phyloP scores from a whole-genome alignment of 2,888 invertebrate species.

The Calliopum simillimum region DNA sequence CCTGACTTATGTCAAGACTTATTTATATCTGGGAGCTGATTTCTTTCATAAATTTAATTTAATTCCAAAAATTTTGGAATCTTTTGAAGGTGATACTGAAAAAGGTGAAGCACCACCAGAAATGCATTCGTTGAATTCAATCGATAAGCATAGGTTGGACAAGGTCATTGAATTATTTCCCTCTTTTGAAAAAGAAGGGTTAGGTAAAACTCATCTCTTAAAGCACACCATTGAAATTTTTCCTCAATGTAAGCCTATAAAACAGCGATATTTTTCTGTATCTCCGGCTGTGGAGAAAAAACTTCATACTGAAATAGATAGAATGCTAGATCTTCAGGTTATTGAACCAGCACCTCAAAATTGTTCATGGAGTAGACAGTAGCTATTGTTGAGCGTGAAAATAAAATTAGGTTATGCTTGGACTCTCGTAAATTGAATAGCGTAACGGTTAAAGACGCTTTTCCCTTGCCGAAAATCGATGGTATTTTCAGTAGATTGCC shows the following conservation, averaged over 20 bases:
- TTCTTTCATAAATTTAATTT: no score
- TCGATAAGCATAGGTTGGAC: conserved; percentile 4
- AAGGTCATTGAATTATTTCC: conserved; percentile 31
- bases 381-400: conserved; percentile 48
- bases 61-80: no score
- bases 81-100: no score
- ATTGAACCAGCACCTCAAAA: conserved; percentile 45
- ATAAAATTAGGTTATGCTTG: conserved; percentile 48
- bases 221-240: conserved; percentile 40
- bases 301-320: conserved; percentile 46
- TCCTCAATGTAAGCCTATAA: conserved; percentile 32
- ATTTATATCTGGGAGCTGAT: no score
- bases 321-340: conserved; percentile 51
- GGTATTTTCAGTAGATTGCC: conserved; percentile 38
- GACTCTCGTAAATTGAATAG: conserved; percentile 51
- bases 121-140: background rate
- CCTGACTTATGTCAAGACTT: no score
- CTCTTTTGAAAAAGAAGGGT: conserved; percentile 31
- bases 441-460: conserved; percentile 43
- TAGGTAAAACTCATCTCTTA: conserved; percentile 38
- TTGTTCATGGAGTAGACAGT: conserved; percentile 53
- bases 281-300: conserved; percentile 37
- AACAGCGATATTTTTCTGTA: conserved; percentile 39
- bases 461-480: conserved; percentile 31
- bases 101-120: no score